phyloP scores from a whole-genome alignment of 2,888 invertebrate species.

The Microchrysa polita region DNA sequence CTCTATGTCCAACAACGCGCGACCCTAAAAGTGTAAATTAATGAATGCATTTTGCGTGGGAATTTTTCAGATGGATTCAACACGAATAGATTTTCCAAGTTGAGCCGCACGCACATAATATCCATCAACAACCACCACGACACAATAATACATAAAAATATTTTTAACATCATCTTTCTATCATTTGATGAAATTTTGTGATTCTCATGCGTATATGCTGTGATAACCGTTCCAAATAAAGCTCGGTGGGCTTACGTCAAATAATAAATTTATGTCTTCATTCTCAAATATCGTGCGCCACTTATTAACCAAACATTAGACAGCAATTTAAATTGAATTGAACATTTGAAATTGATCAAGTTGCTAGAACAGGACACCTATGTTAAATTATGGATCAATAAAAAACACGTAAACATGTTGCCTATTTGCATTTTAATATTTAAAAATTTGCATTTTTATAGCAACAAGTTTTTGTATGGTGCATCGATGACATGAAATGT shows the following conservation, averaged over 20 bases:
- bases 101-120: no score
- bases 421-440: constrained; percentile 17
- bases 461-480: background rate
- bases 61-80: background rate
- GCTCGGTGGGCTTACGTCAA: background rate
- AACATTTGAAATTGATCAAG: constrained; percentile 29
- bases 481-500: background rate
- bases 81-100: background rate
- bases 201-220: background rate
- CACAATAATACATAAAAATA: background rate
- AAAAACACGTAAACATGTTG: constrained; percentile 23
- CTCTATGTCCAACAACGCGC: background rate
- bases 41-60: constrained; percentile 5
- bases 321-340: constrained; percentile 8
- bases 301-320: constrained; percentile 32
- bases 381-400: constrained; percentile 31
- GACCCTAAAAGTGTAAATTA: no score
- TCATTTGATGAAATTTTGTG: background rate
- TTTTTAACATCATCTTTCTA: background rate
- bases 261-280: constrained; percentile 30
- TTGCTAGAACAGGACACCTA: constrained; percentile 32
- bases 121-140: no score
- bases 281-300: background rate
- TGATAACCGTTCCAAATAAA: background rate
- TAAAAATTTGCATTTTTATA: constrained; percentile 31